phyloP scores from a whole-genome alignment of 2,797 vertebrate species.

The Podarcis lilfordi region DNA sequence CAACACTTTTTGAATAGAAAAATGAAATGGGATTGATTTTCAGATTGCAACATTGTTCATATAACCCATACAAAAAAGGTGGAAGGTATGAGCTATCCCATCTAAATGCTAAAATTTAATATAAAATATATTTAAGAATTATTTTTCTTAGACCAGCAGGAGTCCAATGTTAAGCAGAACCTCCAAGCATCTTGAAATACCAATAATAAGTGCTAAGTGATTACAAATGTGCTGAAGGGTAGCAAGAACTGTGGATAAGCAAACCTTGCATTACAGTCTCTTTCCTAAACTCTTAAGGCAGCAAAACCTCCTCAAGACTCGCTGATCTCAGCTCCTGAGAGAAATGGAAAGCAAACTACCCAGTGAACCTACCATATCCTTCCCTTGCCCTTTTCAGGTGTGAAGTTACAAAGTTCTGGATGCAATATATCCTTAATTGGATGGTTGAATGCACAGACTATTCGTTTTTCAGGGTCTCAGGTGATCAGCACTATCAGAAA shows the following conservation, averaged over 20 bases:
- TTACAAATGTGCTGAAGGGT: conserved; percentile 3
- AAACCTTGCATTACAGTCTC: conserved; percentile 32
- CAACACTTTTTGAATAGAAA: neutral
- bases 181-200: neutral
- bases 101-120: neutral
- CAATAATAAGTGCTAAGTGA: conserved; percentile 15
- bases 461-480: neutral
- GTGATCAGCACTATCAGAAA: neutral
- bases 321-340: conserved; percentile 43
- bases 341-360: neutral
- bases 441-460: neutral
- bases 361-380: conserved; percentile 14
- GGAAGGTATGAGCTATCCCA: neutral
- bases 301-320: conserved; percentile 36
- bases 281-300: conserved; percentile 29
- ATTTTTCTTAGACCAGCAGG: neutral
- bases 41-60: neutral
- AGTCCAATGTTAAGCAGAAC: neutral
- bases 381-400: conserved; percentile 32
- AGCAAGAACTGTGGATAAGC: conserved; percentile 39
- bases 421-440: neutral
- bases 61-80: neutral
- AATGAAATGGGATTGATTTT: neutral
- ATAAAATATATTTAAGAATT: too few species aligned
- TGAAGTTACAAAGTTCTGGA: neutral